A percentile compares a stretch with the other conserved stretches of the same genome.
Evolutionary conservation across 2,113 vertebrate species (phyloP).

Genomic region (Calidris pygmaea): DNA sequence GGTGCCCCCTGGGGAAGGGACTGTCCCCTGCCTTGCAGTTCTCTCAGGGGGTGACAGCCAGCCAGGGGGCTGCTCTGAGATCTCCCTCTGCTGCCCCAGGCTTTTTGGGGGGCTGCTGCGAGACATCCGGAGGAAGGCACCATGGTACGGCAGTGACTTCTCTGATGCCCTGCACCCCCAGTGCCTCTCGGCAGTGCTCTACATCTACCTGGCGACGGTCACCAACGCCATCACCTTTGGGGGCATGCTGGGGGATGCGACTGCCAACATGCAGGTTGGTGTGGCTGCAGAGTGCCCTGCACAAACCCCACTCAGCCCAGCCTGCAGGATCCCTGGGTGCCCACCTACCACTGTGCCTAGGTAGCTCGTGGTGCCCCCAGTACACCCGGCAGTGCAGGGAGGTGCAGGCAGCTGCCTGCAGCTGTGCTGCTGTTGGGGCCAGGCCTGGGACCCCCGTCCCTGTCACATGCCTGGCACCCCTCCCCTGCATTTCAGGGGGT

Average conservation of each 20-base stretch:
- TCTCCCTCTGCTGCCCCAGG: background rate
- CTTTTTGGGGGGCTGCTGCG: slow-evolving; percentile 77
- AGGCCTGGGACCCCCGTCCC: rapidly evolving
- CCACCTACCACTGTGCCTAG: rapidly evolving
- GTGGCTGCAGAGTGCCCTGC: rapidly evolving
- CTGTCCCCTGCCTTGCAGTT: background rate
- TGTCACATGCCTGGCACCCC: rapidly evolving
- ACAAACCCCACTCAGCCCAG: background rate
- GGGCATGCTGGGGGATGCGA: slow-evolving; percentile 80
- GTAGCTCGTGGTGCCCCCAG: background rate
- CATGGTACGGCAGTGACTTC: slow-evolving; percentile 78
- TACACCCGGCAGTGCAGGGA: background rate
- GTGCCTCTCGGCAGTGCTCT: slow-evolving; percentile 77
- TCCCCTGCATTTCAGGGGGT: slow-evolving; percentile 69
- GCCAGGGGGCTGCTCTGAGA: background rate
- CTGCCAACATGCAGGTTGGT: slow-evolving; percentile 77
- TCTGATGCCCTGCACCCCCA: slow-evolving; percentile 76
- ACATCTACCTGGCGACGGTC: slow-evolving; percentile 79
- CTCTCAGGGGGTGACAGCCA: no score
- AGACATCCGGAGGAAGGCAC: slow-evolving; percentile 76
- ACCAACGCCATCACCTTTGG: slow-evolving; percentile 82
- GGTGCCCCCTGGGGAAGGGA: background rate
- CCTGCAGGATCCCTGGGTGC: background rate
- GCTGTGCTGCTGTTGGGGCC: rapidly evolving
- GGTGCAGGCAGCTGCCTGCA: background rate